A percentile compares a stretch with the other conserved stretches of the same genome.
Conservation (phyloP, 2,888 invertebrate species). For the Pheosia tremula region DNA sequence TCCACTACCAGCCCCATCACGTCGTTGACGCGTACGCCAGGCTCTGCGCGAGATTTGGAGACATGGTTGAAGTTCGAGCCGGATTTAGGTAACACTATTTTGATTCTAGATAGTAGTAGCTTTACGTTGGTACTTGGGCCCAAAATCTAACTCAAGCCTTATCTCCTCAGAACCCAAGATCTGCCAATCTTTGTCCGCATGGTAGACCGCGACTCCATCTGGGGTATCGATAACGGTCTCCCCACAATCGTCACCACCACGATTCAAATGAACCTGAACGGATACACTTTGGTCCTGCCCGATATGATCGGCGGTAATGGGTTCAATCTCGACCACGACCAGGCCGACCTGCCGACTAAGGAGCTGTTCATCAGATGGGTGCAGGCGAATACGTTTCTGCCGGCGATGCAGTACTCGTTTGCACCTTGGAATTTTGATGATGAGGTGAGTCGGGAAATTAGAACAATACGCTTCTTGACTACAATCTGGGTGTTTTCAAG, state of each 20-base stretch:
- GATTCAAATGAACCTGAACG: slow-evolving; percentile 86
- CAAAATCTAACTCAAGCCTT: not conserved
- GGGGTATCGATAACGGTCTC: slow-evolving; percentile 89
- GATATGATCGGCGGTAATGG: slow-evolving; percentile 92
- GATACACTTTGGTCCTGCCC: slow-evolving; percentile 90
- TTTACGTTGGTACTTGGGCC: too few species aligned
- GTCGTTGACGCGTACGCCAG: slow-evolving; percentile 84
- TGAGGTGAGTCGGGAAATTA: slow-evolving; percentile 59
- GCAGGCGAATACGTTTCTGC: slow-evolving; percentile 91
- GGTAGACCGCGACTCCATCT: slow-evolving; percentile 90
- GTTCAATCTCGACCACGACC: slow-evolving; percentile 75
- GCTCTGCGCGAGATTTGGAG: slow-evolving; percentile 84
- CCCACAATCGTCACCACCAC: slow-evolving; percentile 89
- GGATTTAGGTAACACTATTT: slow-evolving; percentile 61
- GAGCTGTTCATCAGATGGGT: slow-evolving; percentile 92
- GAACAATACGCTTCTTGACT: too few species aligned
- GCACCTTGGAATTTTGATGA: slow-evolving; percentile 91
- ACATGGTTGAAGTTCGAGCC: slow-evolving; percentile 82
- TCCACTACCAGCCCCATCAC: slow-evolving; percentile 80
- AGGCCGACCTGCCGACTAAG: slow-evolving; percentile 79
- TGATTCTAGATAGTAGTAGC: not conserved
- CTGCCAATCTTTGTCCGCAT: slow-evolving; percentile 90
- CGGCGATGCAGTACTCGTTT: slow-evolving; percentile 91
- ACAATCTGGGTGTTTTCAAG: too few species aligned
- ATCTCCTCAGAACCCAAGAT: slow-evolving; percentile 85